Base-by-base conservation (phyloP, 2,888 invertebrate species). In the Perithous albicinctus region DNA sequence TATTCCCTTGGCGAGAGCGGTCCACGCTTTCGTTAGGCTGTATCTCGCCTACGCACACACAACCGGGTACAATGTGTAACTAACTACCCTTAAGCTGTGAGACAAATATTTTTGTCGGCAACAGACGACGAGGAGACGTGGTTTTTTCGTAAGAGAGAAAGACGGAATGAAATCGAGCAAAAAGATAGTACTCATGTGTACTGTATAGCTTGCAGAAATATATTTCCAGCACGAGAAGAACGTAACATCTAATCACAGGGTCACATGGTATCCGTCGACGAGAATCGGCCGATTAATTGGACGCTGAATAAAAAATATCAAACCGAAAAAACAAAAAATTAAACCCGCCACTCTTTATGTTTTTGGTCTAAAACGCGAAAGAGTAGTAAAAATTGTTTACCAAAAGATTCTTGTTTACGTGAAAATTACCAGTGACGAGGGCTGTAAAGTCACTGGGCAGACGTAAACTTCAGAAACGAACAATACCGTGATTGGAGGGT, bases 61-160 rank as follows among this genome's bases (percentile, higher is more conserved):
- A 74, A 67, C 73, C 78, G 74, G 18, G 51, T 77, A 51, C 76
- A 74, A 26, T 12, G 79, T 77, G 79, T 80, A 78, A 59, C 56
- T 72, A 78, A 75, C 85, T 69, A 83, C 75, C 85, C 85, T 74
- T 87, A 85, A 88, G 80, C 85, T 80, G 70, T 72, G 82, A 78
- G 59, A 86, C 85, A 88, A 89, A 90, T 88, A 89, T 86, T 87
- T 87, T 88, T 79, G 84, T 84, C 82, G 79, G 75, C 73, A 8
- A 61, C 56, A 41, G 51, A 56, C 35, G 69, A 61, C 69, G 35
- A 67, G 41, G 38, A 64, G 63, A 78, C 73, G 66, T 83, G 76
- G 82, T 70, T 63, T 75, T 59, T 23, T 23, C 64, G 51, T 38
- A 29, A 46, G 8, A 15, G 43, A 29, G 35, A 74, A 67, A 75